phyloP scores from a whole-genome alignment of 1,140 invertebrate species.

The Zaprionus kolodkinae region DNA sequence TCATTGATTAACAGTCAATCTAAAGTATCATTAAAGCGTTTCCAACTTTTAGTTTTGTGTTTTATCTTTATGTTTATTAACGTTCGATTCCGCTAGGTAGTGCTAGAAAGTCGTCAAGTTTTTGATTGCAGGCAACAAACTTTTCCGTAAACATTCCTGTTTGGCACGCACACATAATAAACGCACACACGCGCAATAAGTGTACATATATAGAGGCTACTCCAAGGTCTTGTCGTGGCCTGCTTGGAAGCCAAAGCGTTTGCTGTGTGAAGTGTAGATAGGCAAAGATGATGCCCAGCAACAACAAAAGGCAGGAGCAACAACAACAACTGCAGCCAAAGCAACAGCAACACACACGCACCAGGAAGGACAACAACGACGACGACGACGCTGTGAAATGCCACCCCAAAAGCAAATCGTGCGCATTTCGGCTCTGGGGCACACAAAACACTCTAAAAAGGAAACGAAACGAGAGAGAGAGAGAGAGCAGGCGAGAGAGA shows the following conservation, averaged over 20 bases:
- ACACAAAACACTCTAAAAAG: conserved; percentile 54
- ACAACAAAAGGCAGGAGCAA: conserved; percentile 43
- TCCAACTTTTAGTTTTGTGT: background rate
- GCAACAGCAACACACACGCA: conserved; percentile 51
- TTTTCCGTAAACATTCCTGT: conserved; percentile 67
- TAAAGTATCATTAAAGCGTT: conserved; percentile 14
- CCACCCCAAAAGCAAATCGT: conserved; percentile 71
- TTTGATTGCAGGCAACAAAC: conserved; percentile 47
- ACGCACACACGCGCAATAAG: conserved; percentile 11
- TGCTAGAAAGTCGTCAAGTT: conserved; percentile 28
- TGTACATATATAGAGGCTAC: conserved; percentile 30
- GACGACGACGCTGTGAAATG: conserved; percentile 56
- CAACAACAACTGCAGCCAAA: conserved; percentile 49
- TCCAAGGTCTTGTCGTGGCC: conserved; percentile 75
- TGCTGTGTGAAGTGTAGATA: conserved; percentile 57
- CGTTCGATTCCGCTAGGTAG: conserved; percentile 15
- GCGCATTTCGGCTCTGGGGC: conserved; percentile 73
- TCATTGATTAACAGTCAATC: conserved; percentile 18
- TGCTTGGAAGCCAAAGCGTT: conserved; percentile 63
- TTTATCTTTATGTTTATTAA: conserved; percentile 21
- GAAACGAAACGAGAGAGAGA: conserved; percentile 29
- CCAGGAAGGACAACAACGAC: conserved; percentile 63
- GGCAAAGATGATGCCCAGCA: conserved; percentile 64
- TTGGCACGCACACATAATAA: conserved; percentile 45
- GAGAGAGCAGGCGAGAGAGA: background rate